Percentiles rank a stretch among this genome's conserved stretches.
Conservation (phyloP, 2,888 invertebrate species). For the Ommatoiulus sabulosus region DNA sequence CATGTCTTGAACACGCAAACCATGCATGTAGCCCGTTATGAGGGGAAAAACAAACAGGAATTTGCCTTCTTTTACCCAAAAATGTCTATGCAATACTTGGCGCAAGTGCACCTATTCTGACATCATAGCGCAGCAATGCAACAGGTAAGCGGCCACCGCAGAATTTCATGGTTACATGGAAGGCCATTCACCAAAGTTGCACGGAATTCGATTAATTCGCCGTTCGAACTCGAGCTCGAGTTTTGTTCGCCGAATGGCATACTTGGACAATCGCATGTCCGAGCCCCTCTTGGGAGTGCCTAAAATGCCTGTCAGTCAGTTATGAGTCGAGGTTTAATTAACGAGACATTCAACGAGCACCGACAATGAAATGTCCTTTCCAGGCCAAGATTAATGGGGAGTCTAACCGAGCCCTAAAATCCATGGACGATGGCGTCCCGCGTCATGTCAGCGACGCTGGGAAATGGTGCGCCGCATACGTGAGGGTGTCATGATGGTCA, state of each 20-base stretch:
- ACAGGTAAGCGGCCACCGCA: conserved; percentile 14
- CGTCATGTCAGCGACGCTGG: neutral
- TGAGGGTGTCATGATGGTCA: conserved; percentile 18
- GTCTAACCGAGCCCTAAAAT: conserved; percentile 11
- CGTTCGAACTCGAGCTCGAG: neutral
- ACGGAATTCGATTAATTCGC: neutral
- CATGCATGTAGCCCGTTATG: neutral
- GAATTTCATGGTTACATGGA: neutral
- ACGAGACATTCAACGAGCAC: neutral
- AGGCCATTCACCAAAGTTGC: neutral
- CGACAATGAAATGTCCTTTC: neutral
- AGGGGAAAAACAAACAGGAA: neutral
- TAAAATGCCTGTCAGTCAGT: neutral
- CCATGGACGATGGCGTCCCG: neutral
- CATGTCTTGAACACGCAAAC: too few species aligned
- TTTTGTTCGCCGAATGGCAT: neutral
- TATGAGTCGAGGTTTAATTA: neutral
- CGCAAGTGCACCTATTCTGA: neutral
- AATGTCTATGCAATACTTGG: neutral
- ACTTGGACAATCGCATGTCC: neutral
- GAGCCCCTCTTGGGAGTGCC: neutral
- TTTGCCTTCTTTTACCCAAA: neutral
- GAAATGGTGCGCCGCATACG: neutral
- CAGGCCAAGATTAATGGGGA: conserved; percentile 22
- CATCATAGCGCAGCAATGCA: neutral